Evolutionary conservation across 1,140 invertebrate species (phyloP), one percentile per base, ranked within the genome.

Genomic region (Camponotus floridanus): DNA sequence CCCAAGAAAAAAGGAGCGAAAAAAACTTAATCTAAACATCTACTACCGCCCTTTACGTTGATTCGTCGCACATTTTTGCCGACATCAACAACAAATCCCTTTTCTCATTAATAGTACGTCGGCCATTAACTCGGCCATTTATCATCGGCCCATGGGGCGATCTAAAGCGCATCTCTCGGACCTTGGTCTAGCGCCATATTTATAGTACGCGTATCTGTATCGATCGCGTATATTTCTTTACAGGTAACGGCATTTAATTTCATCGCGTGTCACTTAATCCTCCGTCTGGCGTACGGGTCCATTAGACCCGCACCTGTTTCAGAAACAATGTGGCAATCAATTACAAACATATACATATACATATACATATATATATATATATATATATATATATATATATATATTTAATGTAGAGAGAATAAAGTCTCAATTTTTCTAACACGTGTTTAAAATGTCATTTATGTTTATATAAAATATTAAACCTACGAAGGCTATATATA

Each of bases 201-300:
- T 83, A 83, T 62, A 73, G 67, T 51, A 70, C 78, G 51, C 81
- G 87, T 90, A 76, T 85, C 78, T 78, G 48, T 87, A 90, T 90
- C 89, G 89, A 90, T 78, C 89, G 85, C 86, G 85, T 89, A 81
- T 90, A 90, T 88, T 90, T 90, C 89, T 90, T 90, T 78, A 13
- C n/a, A 26, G 76, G 70, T 83, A 83, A 89, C 57, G 86, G 70
- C 86, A 86, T 87, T 90, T 87, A 89, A 90, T 89, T 89, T 83
- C 74, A 76, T 84, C 48, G 74, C 76, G 71, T 83, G 85, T 89
- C 88, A 90, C 76, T 87, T 90, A 90, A 88, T 76, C 76, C 68
- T 74, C 55, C 31, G 45, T 26, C 26, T 11, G 39, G 79, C 4
- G 21, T 67, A 73, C 55, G 79, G 79, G 79, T 83, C 55, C 68